Evolutionary conservation across 2,888 invertebrate genomes (phyloP).

Genomic region (Leucophenga maculata): DNA sequence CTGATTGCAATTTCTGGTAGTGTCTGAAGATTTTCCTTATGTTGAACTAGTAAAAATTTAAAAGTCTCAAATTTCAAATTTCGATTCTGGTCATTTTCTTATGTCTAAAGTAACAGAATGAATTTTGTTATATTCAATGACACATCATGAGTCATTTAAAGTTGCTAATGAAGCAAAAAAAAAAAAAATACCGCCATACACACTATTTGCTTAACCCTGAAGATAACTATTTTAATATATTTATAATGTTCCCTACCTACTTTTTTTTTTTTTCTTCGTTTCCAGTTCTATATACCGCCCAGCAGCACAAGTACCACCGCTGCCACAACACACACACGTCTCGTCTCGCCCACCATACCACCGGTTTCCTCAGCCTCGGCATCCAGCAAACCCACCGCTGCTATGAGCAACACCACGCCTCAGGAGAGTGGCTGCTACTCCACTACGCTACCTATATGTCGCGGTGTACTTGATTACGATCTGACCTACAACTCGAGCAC

Average conservation of each 20-base stretch:
- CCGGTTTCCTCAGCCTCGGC: conserved; percentile 64
- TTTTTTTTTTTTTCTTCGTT: conserved; percentile 32
- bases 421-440: conserved; percentile 67
- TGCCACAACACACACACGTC: conserved; percentile 49
- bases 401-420: conserved; percentile 55
- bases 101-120: too few relatives aligned
- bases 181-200: too few relatives aligned
- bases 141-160: too few relatives aligned
- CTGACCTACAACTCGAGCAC: conserved; percentile 73
- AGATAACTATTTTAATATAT: conserved; percentile 35
- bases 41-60: too few relatives aligned
- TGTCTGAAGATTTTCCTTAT: too few relatives aligned
- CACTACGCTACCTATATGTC: conserved; percentile 73
- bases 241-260: background rate
- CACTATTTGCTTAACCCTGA: background rate
- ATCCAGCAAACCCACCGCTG: conserved; percentile 58
- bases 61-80: too few relatives aligned
- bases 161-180: too few relatives aligned
- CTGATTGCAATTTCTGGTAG: too few relatives aligned
- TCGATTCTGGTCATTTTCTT: too few relatives aligned
- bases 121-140: too few relatives aligned
- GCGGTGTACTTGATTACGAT: conserved; percentile 80
- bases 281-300: conserved; percentile 22
- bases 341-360: conserved; percentile 78
- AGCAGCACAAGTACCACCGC: conserved; percentile 23